Base-by-base conservation (phyloP, 2,888 invertebrate genomes). In the Athrips mouffetella region DNA sequence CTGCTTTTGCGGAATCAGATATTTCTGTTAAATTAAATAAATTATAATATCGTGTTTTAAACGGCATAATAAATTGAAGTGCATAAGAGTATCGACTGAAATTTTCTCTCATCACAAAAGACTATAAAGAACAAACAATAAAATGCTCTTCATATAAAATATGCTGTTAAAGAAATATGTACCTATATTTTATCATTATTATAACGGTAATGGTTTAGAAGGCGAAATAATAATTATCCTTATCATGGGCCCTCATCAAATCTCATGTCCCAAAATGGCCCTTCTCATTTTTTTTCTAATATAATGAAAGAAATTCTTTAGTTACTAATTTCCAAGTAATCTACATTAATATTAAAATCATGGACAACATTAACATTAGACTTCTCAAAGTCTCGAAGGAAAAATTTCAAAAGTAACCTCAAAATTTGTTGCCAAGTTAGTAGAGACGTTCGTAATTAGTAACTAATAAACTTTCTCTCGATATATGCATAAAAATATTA, bases 21-120 rank as follows among this genome's bases (percentile, higher is more conserved):
- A 81, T 83, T 83, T 80, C 83, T 80, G 81, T 84, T 86, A 67
- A 67, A 70, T 68, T 70, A 65, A 67, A 67, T 65, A 35, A 48
- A 21, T 39, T 15, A 21, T 21, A 21, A 18, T 39, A 21, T 15
- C 13, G 5, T 41, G 25, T 41, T 35, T 23, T 46, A 10, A 23
- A 13, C 20, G 41, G 37, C 21, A 37, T 37, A 3, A 11, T 21
- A 3, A 11, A 37, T 20, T 21, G 8, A 37, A 18, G 21, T 18
- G 18, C 11, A 4, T 11, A n/a, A n/a, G n/a, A 1, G n/a, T n/a
- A 37, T 21, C n/a, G 37, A 37, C 37, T 21, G 37, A 37, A 11
- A 37, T 11, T 21, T 37, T 37, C 37, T 25, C 48, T 42, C 37
- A 37, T 37, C 37, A 37, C 37, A 37, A 37, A 37, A 37, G 37